Evolutionary conservation across 2,797 vertebrate genomes (phyloP), one percentile per base, ranked within the genome.

Genomic region (Gymnothorax reevesii): DNA sequence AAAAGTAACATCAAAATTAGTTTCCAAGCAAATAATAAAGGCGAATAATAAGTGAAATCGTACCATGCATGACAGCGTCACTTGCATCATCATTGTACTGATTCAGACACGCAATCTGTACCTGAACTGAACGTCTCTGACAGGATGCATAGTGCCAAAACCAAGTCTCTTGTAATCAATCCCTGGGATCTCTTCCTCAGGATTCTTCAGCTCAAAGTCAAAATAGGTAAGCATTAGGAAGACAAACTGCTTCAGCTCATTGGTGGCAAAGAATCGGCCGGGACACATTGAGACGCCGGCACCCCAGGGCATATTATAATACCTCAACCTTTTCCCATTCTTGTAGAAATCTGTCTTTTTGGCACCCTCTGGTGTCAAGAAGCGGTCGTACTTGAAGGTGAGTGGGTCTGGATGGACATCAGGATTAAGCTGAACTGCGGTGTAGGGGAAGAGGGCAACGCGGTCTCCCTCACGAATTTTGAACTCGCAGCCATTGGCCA

Each of bases 251-350:
- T 99, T 99, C 5, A 99, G 93, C 94, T 99, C 98, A 17, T 95
- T 95, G 0, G 92, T 87, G 62, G 98, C 97, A 0, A 99, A 97
- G 91, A 97, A 98, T 1, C 97, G 93, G 0, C 98, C 98, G 0
- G 97, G 98, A 73, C 98, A 99, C 89, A 96, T 97, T 87, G 96
- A 96, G 54, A 95, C 88, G 0, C 98, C 98, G 0, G 96, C 95
- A 0, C 98, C 98, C 98, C 98, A 99, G 0, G 97, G 98, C 98
- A 99, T 98, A 92, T 0, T 97, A 89, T 94, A 97, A 54, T 96
- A 96, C 88, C 97, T 98, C 87, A 98, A 89, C 87, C 93, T 98
- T 89, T 96, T 96, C 15, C 97, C 97, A 0, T 89, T 90, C 90
- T 96, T 99, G 90, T 95, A 97, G 92, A 99, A 99, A 20, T 96